These are phyloP conservation scores for Thymelicus acteon DNA, from an alignment of 2,888 invertebrate species.

Conservation along the genomic window DNA sequence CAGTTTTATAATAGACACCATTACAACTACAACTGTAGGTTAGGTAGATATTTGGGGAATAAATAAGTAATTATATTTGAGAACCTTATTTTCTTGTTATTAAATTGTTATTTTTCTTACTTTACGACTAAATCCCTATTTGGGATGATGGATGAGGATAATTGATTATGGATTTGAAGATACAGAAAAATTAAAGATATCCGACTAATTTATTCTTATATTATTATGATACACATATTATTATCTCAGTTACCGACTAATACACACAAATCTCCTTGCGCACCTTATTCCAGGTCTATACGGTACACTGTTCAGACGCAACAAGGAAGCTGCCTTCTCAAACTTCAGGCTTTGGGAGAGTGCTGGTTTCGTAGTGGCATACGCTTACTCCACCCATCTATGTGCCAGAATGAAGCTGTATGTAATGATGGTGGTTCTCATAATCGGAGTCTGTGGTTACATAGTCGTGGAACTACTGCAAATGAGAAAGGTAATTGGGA, in stretches of 20 bases:
- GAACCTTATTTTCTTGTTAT: too few species aligned
- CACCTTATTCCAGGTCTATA: slow-evolving; percentile 87
- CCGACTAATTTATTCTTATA: too few species aligned
- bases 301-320: slow-evolving; percentile 93
- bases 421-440: slow-evolving; percentile 91
- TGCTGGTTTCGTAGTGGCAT: slow-evolving; percentile 94
- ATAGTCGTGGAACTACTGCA: slow-evolving; percentile 92
- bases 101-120: too few species aligned
- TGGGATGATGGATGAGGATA: too few species aligned
- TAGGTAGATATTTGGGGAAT: neutral
- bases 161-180: too few species aligned
- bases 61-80: too few species aligned
- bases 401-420: slow-evolving; percentile 95
- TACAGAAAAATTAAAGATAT: too few species aligned
- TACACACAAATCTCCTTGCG: too few species aligned
- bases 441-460: slow-evolving; percentile 91
- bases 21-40: too few species aligned
- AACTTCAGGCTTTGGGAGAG: slow-evolving; percentile 96
- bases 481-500: slow-evolving; percentile 88
- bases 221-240: too few species aligned
- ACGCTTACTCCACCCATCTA: slow-evolving; percentile 94
- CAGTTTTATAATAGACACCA: neutral
- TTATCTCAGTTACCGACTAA: too few species aligned
- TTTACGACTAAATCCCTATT: too few species aligned
- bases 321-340: slow-evolving; percentile 96